A percentile compares a stretch with the other conserved stretches of the same genome.
phyloP scores from a whole-genome alignment of 2,888 invertebrate genomes.

The Sipunculus nudus region DNA sequence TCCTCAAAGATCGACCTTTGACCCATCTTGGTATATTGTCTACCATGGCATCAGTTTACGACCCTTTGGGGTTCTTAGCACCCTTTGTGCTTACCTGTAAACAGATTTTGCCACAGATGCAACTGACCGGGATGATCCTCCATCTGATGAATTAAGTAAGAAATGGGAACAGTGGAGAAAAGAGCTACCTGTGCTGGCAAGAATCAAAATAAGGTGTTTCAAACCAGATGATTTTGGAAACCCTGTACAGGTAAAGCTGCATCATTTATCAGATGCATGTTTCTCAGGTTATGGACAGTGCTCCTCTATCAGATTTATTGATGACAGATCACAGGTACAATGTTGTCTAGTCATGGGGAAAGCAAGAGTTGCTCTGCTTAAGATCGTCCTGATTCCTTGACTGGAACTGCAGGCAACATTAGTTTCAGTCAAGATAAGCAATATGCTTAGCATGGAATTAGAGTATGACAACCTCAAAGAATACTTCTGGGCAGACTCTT shows the following conservation, averaged over 20 bases:
- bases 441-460: slow-evolving; percentile 16
- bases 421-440: slow-evolving; percentile 12
- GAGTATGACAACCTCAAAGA: slow-evolving; percentile 1
- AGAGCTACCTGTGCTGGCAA: neutral
- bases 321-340: slow-evolving; percentile 6
- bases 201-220: slow-evolving; percentile 1
- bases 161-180: slow-evolving; percentile 6
- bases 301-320: slow-evolving; percentile 5
- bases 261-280: slow-evolving; percentile 39
- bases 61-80: slow-evolving; percentile 40
- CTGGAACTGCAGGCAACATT: slow-evolving; percentile 18
- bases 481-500: slow-evolving; percentile 29
- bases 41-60: slow-evolving; percentile 34
- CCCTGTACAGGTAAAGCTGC: slow-evolving; percentile 17
- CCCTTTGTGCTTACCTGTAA: slow-evolving; percentile 35
- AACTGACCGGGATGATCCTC: slow-evolving; percentile 37
- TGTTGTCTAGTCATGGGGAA: slow-evolving; percentile 26
- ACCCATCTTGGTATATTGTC: slow-evolving; percentile 40
- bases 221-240: slow-evolving; percentile 34
- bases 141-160: slow-evolving; percentile 21
- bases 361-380: slow-evolving; percentile 27
- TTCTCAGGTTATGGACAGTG: slow-evolving; percentile 17
- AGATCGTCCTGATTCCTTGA: slow-evolving; percentile 22
- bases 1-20: too few species aligned
- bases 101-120: slow-evolving; percentile 33